These are phyloP conservation scores for Crypturellus tataupa DNA, from an alignment of 2,797 vertebrate species.

Conservation along the genomic window DNA sequence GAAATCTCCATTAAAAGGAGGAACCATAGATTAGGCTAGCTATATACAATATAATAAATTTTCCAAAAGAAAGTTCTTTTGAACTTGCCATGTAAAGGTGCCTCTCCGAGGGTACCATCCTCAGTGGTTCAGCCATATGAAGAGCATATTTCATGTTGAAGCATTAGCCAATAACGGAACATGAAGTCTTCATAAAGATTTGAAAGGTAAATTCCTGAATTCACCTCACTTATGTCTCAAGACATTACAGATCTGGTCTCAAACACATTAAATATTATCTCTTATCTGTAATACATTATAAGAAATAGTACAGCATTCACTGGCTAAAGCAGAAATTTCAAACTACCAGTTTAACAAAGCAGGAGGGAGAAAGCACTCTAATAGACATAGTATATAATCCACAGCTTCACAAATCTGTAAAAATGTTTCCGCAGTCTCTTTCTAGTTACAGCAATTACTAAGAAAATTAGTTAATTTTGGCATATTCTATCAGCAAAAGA, in stretches of 20 bases:
- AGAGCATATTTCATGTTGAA: background rate
- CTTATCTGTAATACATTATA: slow-evolving; percentile 4
- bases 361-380: background rate
- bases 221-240: background rate
- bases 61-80: background rate
- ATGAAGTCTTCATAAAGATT: slow-evolving; percentile 10
- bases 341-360: background rate
- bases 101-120: background rate
- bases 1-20: background rate
- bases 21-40: background rate
- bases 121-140: background rate
- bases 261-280: background rate
- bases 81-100: background rate
- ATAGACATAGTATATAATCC: background rate
- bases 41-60: background rate
- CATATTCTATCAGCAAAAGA: background rate
- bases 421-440: background rate
- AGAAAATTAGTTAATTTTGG: background rate
- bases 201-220: background rate
- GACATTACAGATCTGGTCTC: background rate
- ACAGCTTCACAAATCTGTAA: background rate
- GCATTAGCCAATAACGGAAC: background rate
- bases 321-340: background rate
- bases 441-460: background rate
- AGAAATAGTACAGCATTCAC: background rate